Conservation (phyloP, 2,888 invertebrate species). For the Macrophya alboannulata region DNA sequence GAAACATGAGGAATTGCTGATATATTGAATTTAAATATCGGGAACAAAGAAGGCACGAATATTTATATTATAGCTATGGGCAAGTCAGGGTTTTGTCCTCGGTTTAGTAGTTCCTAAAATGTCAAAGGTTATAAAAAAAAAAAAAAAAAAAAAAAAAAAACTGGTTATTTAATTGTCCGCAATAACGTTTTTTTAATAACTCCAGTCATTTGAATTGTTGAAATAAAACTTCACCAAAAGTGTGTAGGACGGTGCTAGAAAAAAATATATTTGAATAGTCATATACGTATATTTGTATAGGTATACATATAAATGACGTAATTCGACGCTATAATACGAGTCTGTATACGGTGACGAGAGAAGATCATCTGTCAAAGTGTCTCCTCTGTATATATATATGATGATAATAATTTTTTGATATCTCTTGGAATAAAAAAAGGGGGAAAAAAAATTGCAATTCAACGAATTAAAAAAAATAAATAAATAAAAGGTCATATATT, state of each 20-base stretch:
- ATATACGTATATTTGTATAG: no score
- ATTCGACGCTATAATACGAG: not conserved
- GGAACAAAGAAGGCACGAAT: no score
- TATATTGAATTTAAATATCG: no score
- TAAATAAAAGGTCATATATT: not conserved
- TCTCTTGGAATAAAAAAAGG: not conserved
- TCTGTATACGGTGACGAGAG: conserved; percentile 19
- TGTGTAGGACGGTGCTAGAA: not conserved
- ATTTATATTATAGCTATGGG: no score
- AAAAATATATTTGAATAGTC: not conserved
- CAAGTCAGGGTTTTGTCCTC: no score
- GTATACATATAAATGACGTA: not conserved
- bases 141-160: no score
- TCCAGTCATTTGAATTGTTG: not conserved
- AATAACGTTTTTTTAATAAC: no score
- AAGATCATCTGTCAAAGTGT: not conserved
- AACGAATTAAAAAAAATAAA: no score
- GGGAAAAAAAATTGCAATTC: not conserved
- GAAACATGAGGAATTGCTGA: no score
- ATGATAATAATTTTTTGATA: not conserved
- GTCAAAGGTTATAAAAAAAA: no score
- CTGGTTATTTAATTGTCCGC: no score
- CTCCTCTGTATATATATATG: not conserved
- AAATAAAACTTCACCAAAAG: not conserved
- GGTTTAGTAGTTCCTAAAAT: no score